Evolutionary conservation across 2,888 invertebrate species (phyloP), one percentile per base, ranked within the genome.

Genomic region (Amblyteles armatorius): DNA sequence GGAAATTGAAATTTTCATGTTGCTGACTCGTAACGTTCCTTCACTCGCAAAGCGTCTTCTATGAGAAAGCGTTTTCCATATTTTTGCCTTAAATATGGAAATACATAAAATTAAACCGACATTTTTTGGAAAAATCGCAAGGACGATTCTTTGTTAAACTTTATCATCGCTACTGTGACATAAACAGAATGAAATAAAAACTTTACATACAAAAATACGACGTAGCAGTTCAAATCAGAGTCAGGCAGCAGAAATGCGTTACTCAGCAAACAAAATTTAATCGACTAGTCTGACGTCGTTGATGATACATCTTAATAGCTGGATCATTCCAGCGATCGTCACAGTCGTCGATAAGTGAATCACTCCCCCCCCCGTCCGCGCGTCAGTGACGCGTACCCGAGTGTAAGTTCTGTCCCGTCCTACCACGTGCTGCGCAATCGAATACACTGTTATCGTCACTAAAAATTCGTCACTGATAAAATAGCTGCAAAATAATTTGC

Each of bases 331-430:
- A 44, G 80, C 65, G 40, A 74, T 74, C 55, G 68, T 50, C 69
- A 74, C 55, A 74, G 74, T 73, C 72, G 73, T 72, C 80, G 77
- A 84, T 73, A 77, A 77, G 67, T 80, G 84, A 84, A 60, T 84
- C 84, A 84, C 77, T n/a, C 73, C 50, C 63, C 73, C 50, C 63
- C 63, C 44, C 19, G 36, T 60, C 60, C 52, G 67, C 57, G 57
- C 13, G 26, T 22, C 72, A 26, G 68, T 67, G n/a, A 73, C 77
- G 79, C 36, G 48, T 50, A 48, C 48, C 22, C 79, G 74, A 52
- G 52, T 29, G 5, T 29, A 5, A 67, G 36, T 67, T 50, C 55
- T 77, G 72, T 83, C 80, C 72, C 71, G 71, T 80, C 57, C 50
- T 44, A 29, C 80, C 11, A 29, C 76, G 44, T 48, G 44, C 44